phyloP scores from a whole-genome alignment of 2,113 vertebrate species.

The Chaenocephalus aceratus region DNA sequence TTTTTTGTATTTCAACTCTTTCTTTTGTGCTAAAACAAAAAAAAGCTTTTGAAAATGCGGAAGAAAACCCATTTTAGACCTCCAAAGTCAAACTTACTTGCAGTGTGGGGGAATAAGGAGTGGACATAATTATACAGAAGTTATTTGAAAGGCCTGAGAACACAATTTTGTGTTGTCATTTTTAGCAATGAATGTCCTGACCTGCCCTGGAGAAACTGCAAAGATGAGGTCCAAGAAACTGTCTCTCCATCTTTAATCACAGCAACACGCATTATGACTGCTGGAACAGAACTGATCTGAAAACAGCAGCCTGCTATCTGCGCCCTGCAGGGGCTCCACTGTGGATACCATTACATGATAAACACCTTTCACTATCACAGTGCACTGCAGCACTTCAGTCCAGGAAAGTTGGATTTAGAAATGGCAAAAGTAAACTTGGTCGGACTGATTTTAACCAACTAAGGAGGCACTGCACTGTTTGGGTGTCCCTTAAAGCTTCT shows the following conservation, averaged over 20 bases:
- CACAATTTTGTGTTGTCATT: conserved; percentile 12
- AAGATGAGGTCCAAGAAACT: conserved; percentile 61
- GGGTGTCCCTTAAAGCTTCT: too few species aligned
- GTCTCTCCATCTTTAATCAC: conserved; percentile 74
- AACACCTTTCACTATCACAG: conserved; percentile 77
- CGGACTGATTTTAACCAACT: conserved; percentile 33
- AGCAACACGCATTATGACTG: conserved; percentile 70
- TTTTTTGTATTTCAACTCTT: not conserved
- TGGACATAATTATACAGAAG: not conserved
- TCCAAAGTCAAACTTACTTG: not conserved
- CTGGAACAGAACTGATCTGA: conserved; percentile 77
- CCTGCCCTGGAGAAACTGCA: conserved; percentile 34
- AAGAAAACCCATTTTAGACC: not conserved
- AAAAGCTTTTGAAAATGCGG: not conserved
- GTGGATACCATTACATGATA: conserved; percentile 78
- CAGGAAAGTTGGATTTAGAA: conserved; percentile 69
- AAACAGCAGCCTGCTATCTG: conserved; percentile 77
- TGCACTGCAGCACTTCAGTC: conserved; percentile 48
- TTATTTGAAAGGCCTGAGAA: conserved; percentile 21
- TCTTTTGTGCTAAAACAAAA: not conserved
- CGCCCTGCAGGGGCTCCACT: conserved; percentile 77
- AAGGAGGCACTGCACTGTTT: not conserved
- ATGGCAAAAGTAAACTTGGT: conserved; percentile 58
- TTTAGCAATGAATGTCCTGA: not conserved
- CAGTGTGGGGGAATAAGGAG: not conserved